These are phyloP conservation scores for Acrossocheilus fasciatus DNA, from an alignment of 2,797 vertebrate genomes.

Conservation along the genomic window DNA sequence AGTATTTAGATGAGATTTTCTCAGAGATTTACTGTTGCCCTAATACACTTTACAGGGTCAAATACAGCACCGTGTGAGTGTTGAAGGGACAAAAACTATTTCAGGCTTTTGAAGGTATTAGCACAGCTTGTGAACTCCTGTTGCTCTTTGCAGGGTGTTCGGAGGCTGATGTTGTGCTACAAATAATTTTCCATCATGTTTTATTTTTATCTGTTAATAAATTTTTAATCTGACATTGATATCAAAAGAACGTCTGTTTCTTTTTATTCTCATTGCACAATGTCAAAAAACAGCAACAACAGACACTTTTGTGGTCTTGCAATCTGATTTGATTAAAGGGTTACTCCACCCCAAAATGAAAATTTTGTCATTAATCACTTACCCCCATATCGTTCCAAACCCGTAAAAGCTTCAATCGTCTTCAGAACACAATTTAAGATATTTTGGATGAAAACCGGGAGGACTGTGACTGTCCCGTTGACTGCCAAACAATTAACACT, in stretches of 20 bases:
- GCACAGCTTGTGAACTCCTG: slow-evolving; percentile 25
- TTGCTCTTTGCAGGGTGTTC: slow-evolving; percentile 6
- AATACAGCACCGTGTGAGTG: slow-evolving; percentile 35
- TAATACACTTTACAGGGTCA: slow-evolving; percentile 40
- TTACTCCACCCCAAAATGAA: too few species aligned
- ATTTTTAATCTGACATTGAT: neutral
- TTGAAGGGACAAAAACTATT: slow-evolving; percentile 39
- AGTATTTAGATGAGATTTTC: slow-evolving; percentile 29
- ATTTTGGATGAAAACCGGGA: too few species aligned
- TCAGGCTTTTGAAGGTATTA: slow-evolving; percentile 39
- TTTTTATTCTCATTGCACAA: neutral
- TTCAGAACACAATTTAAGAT: too few species aligned
- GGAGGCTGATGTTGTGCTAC: neutral
- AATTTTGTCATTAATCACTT: too few species aligned
- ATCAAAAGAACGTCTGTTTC: neutral
- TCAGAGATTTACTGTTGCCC: slow-evolving; percentile 33
- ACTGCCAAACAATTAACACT: too few species aligned
- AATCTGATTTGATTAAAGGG: neutral
- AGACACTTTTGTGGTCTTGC: too few species aligned
- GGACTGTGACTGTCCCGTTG: too few species aligned
- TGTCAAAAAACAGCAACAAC: neutral
- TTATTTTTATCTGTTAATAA: neutral
- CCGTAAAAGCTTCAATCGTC: too few species aligned
- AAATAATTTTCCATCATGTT: neutral
- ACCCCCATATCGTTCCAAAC: too few species aligned